phyloP scores from a whole-genome alignment of 2,797 vertebrate species.

The Arremon brunneinucha region DNA sequence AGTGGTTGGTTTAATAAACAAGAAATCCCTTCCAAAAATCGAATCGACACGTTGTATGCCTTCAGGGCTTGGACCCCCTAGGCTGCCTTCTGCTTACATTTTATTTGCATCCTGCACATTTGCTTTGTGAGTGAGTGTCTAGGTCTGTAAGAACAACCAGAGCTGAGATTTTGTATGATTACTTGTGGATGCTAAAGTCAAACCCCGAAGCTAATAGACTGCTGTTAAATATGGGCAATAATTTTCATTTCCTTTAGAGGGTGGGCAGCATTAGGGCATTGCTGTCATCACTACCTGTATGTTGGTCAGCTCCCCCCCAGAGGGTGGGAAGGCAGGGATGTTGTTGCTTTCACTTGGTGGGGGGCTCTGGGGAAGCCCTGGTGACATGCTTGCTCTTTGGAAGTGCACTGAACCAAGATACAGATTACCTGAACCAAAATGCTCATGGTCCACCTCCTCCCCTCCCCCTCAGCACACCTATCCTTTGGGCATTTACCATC shows the following conservation, averaged over 20 bases:
- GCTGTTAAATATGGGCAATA: neutral
- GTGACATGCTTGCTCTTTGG: neutral
- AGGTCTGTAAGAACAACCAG: neutral
- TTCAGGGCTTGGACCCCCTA: neutral
- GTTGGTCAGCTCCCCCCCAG: accelerated
- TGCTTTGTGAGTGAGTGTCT: neutral
- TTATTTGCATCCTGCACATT: neutral
- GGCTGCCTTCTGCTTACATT: neutral
- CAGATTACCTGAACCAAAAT: neutral
- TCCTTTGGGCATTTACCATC: neutral
- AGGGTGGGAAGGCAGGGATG: neutral
- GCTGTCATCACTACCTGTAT: accelerated
- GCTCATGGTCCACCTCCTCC: neutral
- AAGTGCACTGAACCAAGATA: neutral
- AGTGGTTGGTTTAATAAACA: slow-evolving; percentile 18
- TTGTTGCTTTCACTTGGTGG: neutral
- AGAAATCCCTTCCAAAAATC: slow-evolving; percentile 28
- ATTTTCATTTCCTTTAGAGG: neutral
- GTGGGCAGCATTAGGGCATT: neutral
- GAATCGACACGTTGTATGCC: neutral
- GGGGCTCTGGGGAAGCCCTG: neutral
- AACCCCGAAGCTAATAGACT: neutral
- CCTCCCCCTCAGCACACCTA: neutral
- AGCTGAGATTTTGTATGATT: neutral
- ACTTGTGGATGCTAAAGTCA: neutral